These are phyloP conservation scores for Chaetorhynchus papuensis DNA, from an alignment of 2,113 vertebrate genomes.

Conservation along the genomic window DNA sequence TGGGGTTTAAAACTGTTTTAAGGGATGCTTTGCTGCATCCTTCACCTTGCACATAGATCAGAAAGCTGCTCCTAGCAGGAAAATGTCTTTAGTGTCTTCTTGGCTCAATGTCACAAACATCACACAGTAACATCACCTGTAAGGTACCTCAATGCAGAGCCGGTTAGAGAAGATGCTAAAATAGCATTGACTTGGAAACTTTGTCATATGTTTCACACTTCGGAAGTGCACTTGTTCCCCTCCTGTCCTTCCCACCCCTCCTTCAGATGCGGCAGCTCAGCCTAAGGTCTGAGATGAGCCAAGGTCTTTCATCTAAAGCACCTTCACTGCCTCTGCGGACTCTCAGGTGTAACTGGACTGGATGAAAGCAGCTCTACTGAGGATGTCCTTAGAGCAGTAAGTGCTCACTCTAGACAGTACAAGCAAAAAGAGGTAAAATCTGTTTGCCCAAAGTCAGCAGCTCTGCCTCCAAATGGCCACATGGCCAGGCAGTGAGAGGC, in stretches of 20 bases:
- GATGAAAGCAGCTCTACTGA: not conserved
- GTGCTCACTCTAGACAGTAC: not conserved
- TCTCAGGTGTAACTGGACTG: not conserved
- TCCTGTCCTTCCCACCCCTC: not conserved
- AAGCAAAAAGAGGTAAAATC: not conserved
- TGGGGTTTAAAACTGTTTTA: not conserved
- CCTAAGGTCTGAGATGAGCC: not conserved
- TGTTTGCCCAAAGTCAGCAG: not conserved
- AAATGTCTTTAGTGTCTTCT: not conserved
- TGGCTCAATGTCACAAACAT: not conserved
- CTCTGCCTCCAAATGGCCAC: not conserved
- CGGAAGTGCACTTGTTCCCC: fast-evolving
- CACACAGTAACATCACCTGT: not conserved
- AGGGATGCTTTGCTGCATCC: not conserved
- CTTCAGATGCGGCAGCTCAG: not conserved
- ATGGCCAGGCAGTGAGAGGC: not conserved
- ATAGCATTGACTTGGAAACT: not conserved
- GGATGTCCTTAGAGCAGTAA: not conserved
- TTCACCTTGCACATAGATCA: not conserved
- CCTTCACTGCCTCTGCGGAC: not conserved
- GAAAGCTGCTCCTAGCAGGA: not conserved
- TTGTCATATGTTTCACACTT: not conserved
- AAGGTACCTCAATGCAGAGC: not conserved
- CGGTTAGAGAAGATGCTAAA: not conserved
- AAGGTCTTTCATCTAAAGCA: not conserved